These are phyloP conservation scores for Drosophila hydei DNA, from an alignment of 1,140 invertebrate species.

Conservation along the genomic window DNA sequence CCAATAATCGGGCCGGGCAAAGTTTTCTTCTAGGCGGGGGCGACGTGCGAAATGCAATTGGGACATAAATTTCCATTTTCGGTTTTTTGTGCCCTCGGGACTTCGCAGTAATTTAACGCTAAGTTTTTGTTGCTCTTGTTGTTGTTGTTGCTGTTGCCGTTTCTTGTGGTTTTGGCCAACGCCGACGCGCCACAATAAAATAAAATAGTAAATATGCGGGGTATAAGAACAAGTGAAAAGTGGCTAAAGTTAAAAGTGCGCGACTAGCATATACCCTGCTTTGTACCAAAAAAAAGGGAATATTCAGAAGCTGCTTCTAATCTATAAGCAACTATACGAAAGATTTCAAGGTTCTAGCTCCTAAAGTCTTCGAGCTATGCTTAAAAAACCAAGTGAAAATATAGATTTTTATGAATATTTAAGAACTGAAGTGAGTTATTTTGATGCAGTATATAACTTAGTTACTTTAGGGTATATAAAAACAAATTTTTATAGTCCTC, in stretches of 20 bases:
- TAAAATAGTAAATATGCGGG: conserved; percentile 50
- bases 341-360: too few relatives aligned
- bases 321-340: too few relatives aligned
- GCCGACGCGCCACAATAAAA: conserved; percentile 64
- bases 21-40: conserved; percentile 29
- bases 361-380: too few relatives aligned
- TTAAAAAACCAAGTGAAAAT: too few relatives aligned
- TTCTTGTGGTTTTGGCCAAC: conserved; percentile 22
- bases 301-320: too few relatives aligned
- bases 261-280: too few relatives aligned
- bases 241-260: conserved; percentile 28
- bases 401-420: too few relatives aligned
- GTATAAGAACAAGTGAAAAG: conserved; percentile 57
- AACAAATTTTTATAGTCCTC: too few relatives aligned
- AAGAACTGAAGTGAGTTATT: too few relatives aligned
- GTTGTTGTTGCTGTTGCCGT: conserved; percentile 7
- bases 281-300: too few relatives aligned
- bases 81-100: conserved; percentile 76
- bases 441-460: too few relatives aligned
- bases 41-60: conserved; percentile 66
- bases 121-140: conserved; percentile 55
- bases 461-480: too few relatives aligned
- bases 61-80: conserved; percentile 82
- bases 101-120: conserved; percentile 78
- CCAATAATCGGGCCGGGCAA: conserved; percentile 65